These are phyloP conservation scores for Reticulitermes lucifugus DNA, from an alignment of 2,888 invertebrate genomes.

Conservation along the genomic window DNA sequence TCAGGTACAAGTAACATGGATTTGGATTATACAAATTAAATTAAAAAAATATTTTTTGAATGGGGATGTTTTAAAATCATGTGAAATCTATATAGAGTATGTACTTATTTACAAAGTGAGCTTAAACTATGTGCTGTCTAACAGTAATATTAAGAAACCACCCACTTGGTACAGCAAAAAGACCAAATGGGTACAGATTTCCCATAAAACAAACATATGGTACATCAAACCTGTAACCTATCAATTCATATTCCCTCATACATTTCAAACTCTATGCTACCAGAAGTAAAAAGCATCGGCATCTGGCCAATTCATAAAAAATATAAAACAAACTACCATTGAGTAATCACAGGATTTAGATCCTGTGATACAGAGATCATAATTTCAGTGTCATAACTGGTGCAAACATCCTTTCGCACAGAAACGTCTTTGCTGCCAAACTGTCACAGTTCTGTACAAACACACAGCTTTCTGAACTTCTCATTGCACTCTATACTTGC, in stretches of 20 bases:
- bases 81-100: conserved; percentile 18
- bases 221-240: neutral
- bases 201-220: neutral
- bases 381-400: conserved; percentile 9
- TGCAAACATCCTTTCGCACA: neutral
- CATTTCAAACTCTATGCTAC: conserved; percentile 5
- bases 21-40: conserved; percentile 8
- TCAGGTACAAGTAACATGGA: conserved; percentile 31
- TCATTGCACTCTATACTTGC: conserved; percentile 4
- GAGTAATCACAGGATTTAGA: neutral
- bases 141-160: neutral
- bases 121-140: neutral
- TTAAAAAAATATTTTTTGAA: neutral
- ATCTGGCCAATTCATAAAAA: conserved; percentile 9
- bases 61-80: neutral
- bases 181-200: no score
- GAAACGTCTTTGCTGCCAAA: conserved; percentile 13
- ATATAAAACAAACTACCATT: conserved; percentile 12
- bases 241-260: neutral
- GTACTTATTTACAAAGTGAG: conserved; percentile 8
- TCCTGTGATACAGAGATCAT: conserved; percentile 6
- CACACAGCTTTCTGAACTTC: neutral
- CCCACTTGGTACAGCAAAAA: neutral
- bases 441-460: neutral
- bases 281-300: conserved; percentile 6